phyloP scores from a whole-genome alignment of 2,113 vertebrate species.

The Lathamus discolor region DNA sequence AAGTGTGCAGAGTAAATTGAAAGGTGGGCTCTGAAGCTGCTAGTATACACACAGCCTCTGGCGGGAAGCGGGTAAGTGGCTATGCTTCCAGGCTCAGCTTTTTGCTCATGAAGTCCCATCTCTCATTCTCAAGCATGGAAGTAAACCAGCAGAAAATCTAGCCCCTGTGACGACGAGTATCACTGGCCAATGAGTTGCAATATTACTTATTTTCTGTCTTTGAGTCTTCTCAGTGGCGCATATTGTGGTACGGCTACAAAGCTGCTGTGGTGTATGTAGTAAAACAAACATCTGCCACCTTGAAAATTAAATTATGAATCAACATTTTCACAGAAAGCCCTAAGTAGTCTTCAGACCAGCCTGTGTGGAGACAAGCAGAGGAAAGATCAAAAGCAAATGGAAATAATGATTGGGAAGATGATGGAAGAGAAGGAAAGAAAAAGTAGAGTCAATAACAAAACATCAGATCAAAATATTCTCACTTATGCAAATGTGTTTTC shows the following conservation, averaged over 20 bases:
- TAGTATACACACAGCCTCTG: not conserved
- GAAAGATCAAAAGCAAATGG: not conserved
- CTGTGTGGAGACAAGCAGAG: not conserved
- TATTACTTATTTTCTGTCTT: not conserved
- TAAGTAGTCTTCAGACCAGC: not conserved
- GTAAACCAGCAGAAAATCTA: not conserved
- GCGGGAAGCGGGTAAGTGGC: fast-evolving
- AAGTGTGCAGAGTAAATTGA: not conserved
- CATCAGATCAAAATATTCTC: not conserved
- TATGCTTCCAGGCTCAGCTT: not conserved
- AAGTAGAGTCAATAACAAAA: not conserved
- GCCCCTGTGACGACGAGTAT: not conserved
- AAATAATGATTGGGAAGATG: not conserved
- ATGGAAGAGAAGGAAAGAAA: not conserved
- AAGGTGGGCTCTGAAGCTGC: not conserved
- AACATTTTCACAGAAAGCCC: not conserved
- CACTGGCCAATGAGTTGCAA: not conserved
- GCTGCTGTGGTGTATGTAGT: not conserved
- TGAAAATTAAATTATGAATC: not conserved
- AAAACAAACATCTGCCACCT: not conserved
- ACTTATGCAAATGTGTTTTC: not conserved
- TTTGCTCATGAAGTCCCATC: not conserved
- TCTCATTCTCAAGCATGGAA: not conserved
- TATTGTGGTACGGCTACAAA: fast-evolving
- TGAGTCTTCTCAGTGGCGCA: fast-evolving